Base-by-base conservation (phyloP, 2,888 invertebrate genomes). In the Deilephila elpenor region DNA sequence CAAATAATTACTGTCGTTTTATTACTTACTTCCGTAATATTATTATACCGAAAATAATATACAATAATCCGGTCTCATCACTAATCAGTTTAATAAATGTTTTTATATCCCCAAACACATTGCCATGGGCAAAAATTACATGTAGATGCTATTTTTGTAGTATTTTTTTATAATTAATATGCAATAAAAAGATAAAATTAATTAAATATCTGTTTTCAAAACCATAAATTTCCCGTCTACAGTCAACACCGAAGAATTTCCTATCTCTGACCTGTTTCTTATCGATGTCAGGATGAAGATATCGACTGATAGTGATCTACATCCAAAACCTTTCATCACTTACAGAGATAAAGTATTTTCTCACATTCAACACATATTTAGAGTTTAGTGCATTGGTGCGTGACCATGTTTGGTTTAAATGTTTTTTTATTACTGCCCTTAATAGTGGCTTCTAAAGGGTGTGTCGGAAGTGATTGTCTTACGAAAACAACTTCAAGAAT, bases 1-100 rank as follows among this genome's bases (percentile, higher is more conserved):
- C 93, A 93, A 94, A 93, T 93, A 93, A 78, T 71, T 73, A 32
- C 5, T 71, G 64, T 75, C 44, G 75, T 80, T 83, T 78, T 83
- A 78, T 83, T 78, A 77, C 29, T 59, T 34, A 11, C 11, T 11
- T 44, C 44, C 3, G 11, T 44, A 11, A 44, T 44, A 44, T 44
- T 37, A 5, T 6, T 37, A 44, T 4, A 11, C 44, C 14, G 44
- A 44, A 44, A 11, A 4, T 11, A 44, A 44, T 44, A 44, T 44
- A 11, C 44, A 44, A 11, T 44, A 44, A 44, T 3, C 44, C 11
- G 44, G 1, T 44, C 11, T 44, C 44, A 44, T 14, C 44, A 1
- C 44, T 14, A 44, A 3, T 44, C 3, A 44, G 14, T 44, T 11
- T 44, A 3, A 11, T 44, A 14, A 14, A 14, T 44, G 37, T 44